phyloP scores from a whole-genome alignment of 2,888 invertebrate genomes.

The Troglohyphantes excavatus region DNA sequence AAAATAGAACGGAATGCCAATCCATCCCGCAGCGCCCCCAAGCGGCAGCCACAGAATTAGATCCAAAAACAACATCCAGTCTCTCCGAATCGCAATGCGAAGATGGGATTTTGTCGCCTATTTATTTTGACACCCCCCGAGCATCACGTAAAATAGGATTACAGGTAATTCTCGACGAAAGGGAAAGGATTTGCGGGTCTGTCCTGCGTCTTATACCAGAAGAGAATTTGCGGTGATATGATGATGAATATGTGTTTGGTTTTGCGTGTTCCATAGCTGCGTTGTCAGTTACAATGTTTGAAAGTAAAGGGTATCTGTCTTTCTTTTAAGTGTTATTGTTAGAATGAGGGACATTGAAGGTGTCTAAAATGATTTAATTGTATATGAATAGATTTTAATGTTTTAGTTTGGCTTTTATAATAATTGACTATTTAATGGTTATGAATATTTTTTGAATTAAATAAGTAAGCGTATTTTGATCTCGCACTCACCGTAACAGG shows the following conservation, averaged over 20 bases:
- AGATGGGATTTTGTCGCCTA: not conserved
- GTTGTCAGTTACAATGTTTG: too few relatives aligned
- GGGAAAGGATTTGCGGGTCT: not conserved
- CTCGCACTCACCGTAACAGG: too few relatives aligned
- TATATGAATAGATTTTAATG: too few relatives aligned
- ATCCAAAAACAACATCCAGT: not conserved
- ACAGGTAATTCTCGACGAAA: slow-evolving; percentile 62
- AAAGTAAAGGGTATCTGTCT: too few relatives aligned
- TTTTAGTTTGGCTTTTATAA: too few relatives aligned
- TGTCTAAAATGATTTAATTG: too few relatives aligned
- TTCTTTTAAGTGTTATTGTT: too few relatives aligned
- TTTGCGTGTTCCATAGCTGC: too few relatives aligned
- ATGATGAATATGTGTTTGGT: not conserved
- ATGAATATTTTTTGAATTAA: too few relatives aligned
- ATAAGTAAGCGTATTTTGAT: too few relatives aligned
- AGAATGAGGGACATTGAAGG: too few relatives aligned
- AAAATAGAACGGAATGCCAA: slow-evolving; percentile 27
- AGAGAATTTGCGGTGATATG: not conserved
- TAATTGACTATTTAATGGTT: too few relatives aligned
- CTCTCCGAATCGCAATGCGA: not conserved
- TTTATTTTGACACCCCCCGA: slow-evolving; percentile 35
- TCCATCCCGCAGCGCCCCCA: slow-evolving; percentile 2
- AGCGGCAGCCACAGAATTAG: slow-evolving; percentile 26
- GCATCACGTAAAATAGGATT: slow-evolving; percentile 60
- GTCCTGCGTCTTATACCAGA: not conserved